Base-by-base conservation (phyloP, 2,113 vertebrate genomes). In the Cyprinodon brontotheroides region DNA sequence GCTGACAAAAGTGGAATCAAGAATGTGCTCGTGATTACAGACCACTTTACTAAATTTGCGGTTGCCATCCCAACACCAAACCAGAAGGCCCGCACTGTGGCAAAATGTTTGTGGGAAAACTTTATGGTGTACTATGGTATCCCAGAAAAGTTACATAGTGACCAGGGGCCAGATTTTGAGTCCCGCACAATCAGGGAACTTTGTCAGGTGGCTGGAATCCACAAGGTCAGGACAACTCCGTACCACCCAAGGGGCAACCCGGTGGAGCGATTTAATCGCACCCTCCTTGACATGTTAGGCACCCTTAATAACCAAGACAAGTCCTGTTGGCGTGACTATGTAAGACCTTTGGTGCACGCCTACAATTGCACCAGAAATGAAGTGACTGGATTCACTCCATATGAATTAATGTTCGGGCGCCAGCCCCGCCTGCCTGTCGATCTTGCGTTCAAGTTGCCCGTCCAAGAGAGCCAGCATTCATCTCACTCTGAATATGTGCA, bases 21-120 rank as follows among this genome's bases (percentile, higher is more conserved):
- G 5, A 61, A 77, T 8, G 36, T 78, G 0, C 47, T 77, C 2
- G 75, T 77, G 12, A 64, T 77, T 29, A 29, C 29, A 29, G 29
- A 29, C 29, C 29, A 29, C 29, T 29, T 29, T 29, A 29, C 29
- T 29, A 29, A 29, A 29, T 29, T 29, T 29, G 29, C n/a, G 64
- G n/a, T 68, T 20, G 70, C 65, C 22, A 53, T 73, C 2, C 65
- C 70, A 0, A 74, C 70, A 11, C 11, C 38, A 1, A 65, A 29
- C 1, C 65, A 74, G 14, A 79, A 74, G 47, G 47, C 78, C 4
- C 1, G 4, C 0, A 74, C 71, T 2, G 65, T 70, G 0, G 70
- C 60, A 0, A 74, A 64, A 3, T 29, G 29, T 29, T 29, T 29
- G 29, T 29, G 29, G 29, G 29, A 29, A 29, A 29, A 29, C 29